phyloP scores from a whole-genome alignment of 2,888 invertebrate species.

The Coleophora flavipennella region DNA sequence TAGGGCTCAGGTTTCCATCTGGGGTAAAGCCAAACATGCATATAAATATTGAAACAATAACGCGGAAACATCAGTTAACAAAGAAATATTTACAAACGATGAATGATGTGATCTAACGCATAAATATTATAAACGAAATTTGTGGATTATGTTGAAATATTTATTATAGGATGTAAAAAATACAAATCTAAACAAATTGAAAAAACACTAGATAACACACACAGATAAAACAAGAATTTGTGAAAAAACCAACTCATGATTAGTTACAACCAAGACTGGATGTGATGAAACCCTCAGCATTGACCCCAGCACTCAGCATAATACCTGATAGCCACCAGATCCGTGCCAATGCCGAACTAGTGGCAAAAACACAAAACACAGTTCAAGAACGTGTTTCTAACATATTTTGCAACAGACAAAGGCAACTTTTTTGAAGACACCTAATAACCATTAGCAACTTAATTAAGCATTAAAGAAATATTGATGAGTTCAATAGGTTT shows the following conservation, averaged over 20 bases:
- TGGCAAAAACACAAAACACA: conserved; percentile 11
- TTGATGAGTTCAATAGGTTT: no score
- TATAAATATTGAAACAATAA: no score
- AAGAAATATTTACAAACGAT: no score
- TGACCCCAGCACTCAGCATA: conserved; percentile 34
- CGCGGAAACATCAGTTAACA: no score
- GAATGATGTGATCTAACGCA: no score
- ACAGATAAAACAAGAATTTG: no score
- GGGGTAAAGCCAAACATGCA: not conserved
- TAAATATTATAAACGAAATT: no score
- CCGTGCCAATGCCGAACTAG: conserved; percentile 37
- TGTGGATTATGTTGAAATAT: no score
- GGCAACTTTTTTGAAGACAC: not conserved
- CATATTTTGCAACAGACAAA: conserved; percentile 1
- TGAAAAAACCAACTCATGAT: no score
- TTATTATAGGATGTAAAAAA: no score
- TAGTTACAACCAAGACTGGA: conserved; percentile 3
- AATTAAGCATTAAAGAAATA: conserved; percentile 11
- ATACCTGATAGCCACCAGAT: conserved; percentile 29
- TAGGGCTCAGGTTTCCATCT: not conserved
- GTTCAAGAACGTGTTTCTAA: conserved; percentile 4
- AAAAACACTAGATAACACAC: no score
- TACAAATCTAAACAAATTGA: no score
- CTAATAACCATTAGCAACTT: not conserved
- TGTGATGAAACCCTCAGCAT: conserved; percentile 27